Conservation (phyloP, 2,113 vertebrate species). For the Solenodon paradoxus region DNA sequence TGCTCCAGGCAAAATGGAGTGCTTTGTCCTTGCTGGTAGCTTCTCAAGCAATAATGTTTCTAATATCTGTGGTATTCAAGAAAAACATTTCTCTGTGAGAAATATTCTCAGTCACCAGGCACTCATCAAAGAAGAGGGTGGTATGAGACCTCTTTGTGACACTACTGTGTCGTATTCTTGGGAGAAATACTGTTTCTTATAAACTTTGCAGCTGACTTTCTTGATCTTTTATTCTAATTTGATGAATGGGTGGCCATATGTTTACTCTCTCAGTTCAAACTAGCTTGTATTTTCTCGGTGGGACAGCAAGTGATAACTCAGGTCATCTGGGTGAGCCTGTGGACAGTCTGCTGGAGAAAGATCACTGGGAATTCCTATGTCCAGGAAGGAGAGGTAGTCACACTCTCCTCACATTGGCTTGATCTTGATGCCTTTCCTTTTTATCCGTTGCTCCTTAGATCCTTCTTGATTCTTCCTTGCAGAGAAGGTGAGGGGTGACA, state of each 20-base stretch:
- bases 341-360: neutral
- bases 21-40: neutral
- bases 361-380: fast-evolving
- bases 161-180: neutral
- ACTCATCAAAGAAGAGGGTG: neutral
- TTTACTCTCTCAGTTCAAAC: neutral
- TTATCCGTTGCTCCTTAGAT: neutral
- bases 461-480: neutral
- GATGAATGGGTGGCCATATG: neutral
- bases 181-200: neutral
- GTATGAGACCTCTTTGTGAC: neutral
- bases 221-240: neutral
- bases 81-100: neutral
- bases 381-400: fast-evolving
- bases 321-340: neutral
- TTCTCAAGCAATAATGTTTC: neutral
- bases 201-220: neutral
- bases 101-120: neutral
- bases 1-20: neutral
- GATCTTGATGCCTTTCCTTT: neutral
- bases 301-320: neutral
- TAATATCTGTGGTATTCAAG: neutral
- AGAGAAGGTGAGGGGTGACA: neutral
- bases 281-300: neutral
- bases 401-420: fast-evolving